Conservation (phyloP, 2,797 vertebrate genomes). For the Cryptoblepharus egeriae region DNA sequence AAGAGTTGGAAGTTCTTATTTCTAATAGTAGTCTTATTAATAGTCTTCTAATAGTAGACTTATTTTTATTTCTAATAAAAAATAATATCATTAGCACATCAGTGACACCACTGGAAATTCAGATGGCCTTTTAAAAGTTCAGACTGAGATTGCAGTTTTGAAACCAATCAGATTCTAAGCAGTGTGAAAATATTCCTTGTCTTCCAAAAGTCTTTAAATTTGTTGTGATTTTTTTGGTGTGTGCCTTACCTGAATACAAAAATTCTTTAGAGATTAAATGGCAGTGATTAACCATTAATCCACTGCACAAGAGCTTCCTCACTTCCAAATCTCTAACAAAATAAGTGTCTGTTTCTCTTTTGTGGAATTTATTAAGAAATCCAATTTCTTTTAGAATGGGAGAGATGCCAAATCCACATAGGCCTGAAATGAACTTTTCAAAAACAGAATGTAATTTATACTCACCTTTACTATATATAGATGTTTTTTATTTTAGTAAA, state of each 20-base stretch:
- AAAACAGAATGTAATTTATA: conserved; percentile 36
- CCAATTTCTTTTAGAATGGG: conserved; percentile 51
- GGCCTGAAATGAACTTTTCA: conserved; percentile 6
- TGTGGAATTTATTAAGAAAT: conserved; percentile 53
- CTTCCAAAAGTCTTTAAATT: conserved; percentile 6
- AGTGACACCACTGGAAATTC: background rate
- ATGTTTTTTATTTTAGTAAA: background rate
- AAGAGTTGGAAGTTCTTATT: too few species aligned
- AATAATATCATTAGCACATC: background rate
- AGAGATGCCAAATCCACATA: conserved; percentile 39
- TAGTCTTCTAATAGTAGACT: too few species aligned
- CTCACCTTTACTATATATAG: background rate
- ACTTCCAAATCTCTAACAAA: conserved; percentile 55
- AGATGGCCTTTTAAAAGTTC: background rate
- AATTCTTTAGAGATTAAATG: conserved; percentile 63
- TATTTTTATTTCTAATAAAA: too few species aligned
- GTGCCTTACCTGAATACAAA: conserved; percentile 52
- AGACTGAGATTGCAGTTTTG: background rate
- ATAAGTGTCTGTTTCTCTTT: conserved; percentile 56
- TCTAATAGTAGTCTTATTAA: too few species aligned
- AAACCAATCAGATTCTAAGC: background rate
- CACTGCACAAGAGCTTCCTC: conserved; percentile 50
- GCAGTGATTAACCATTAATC: conserved; percentile 63
- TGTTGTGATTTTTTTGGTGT: conserved; percentile 27
- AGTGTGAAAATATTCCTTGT: background rate